Percentiles rank a stretch among this genome's conserved stretches.
Conservation (phyloP, 2,888 invertebrate genomes). For the Frankliniella fusca region DNA sequence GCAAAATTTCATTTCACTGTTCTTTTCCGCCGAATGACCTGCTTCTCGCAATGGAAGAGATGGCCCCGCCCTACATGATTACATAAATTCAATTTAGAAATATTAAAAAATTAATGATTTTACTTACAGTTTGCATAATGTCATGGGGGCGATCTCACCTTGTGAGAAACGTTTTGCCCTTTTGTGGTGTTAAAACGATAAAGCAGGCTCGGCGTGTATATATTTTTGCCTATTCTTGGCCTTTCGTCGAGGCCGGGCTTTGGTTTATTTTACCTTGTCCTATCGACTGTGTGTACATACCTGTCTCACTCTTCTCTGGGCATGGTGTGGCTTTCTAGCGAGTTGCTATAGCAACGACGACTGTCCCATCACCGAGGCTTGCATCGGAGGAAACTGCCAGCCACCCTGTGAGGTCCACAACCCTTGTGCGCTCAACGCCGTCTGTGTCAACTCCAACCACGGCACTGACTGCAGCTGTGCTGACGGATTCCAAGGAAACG, state of each 20-base stretch:
- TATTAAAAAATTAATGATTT: no score
- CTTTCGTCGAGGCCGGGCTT: neutral
- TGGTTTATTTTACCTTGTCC: constrained; percentile 1
- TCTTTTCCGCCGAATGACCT: neutral
- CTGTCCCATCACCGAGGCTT: constrained; percentile 79
- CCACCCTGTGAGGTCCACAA: constrained; percentile 81
- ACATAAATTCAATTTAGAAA: no score
- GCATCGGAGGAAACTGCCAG: constrained; percentile 78
- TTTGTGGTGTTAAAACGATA: no score
- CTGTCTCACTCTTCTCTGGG: constrained; percentile 44
- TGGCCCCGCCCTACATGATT: no score
- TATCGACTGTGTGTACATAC: constrained; percentile 13
- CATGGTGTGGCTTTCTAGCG: constrained; percentile 53
- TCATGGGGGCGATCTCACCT: no score
- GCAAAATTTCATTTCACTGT: neutral
- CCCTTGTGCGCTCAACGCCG: constrained; percentile 77
- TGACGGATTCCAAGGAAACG: constrained; percentile 83
- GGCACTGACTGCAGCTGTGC: constrained; percentile 80
- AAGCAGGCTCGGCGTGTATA: neutral
- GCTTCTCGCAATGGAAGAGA: neutral
- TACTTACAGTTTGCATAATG: no score
- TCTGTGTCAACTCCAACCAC: constrained; percentile 84
- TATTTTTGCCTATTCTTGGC: neutral
- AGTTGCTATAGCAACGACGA: constrained; percentile 83
- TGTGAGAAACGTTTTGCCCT: no score